Conservation (phyloP, 2,888 invertebrate genomes). For the Volucella bombylans region DNA sequence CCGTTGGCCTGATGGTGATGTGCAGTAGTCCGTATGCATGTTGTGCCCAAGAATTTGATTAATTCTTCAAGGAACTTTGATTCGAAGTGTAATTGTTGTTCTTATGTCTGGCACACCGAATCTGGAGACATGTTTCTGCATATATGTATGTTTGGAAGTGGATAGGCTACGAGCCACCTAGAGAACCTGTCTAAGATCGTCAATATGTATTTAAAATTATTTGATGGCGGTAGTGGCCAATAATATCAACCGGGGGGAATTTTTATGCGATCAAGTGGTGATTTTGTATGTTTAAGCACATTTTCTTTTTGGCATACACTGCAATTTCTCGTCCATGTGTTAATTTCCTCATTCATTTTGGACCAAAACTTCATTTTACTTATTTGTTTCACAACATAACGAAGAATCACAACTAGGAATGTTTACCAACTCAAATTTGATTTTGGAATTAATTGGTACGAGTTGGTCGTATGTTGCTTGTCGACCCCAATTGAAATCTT, state of each 20-base stretch:
- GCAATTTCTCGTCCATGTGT: constrained; percentile 40
- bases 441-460: not conserved
- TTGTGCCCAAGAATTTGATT: constrained; percentile 1
- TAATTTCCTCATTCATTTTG: constrained; percentile 27
- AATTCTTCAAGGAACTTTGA: constrained; percentile 2
- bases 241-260: constrained; percentile 32
- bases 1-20: constrained; percentile 1
- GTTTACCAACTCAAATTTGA: constrained; percentile 2
- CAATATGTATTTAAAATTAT: constrained; percentile 46
- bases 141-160: not conserved
- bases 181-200: constrained; percentile 47
- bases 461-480: not conserved
- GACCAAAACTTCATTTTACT: constrained; percentile 46
- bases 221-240: constrained; percentile 33
- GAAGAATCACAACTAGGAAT: constrained; percentile 25
- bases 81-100: constrained; percentile 7
- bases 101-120: not conserved
- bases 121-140: constrained; percentile 13
- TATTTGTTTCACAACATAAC: constrained; percentile 37
- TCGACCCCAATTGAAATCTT: not conserved
- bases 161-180: constrained; percentile 23
- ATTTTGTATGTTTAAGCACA: constrained; percentile 55
- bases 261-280: constrained; percentile 22
- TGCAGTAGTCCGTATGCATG: not conserved
- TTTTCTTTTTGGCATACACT: constrained; percentile 55